Conservation (phyloP, 2,888 invertebrate species). For the Protodeltote pygarga region DNA sequence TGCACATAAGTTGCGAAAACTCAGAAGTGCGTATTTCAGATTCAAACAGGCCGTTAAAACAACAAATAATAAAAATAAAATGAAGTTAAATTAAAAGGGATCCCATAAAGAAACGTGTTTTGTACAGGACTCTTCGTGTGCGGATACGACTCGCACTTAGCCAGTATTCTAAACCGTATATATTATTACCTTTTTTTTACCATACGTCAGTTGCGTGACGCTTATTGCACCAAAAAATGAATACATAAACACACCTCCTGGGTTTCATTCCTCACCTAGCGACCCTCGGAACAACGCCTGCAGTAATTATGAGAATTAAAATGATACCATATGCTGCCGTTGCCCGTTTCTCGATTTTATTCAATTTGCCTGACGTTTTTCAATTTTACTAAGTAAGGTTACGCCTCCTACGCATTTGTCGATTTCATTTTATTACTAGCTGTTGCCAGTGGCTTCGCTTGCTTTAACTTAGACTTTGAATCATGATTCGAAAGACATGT, state of each 20-base stretch:
- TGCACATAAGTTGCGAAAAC: too few species aligned
- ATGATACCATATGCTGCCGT: constrained; percentile 53
- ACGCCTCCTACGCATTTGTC: constrained; percentile 15
- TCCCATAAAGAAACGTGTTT: too few species aligned
- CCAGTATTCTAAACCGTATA: too few species aligned
- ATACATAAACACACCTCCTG: constrained; percentile 59
- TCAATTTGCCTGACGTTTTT: constrained; percentile 27
- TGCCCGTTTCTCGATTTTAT: constrained; percentile 10
- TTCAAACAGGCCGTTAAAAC: too few species aligned
- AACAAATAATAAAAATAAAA: too few species aligned
- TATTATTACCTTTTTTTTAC: constrained; percentile 13
- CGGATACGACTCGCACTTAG: too few species aligned
- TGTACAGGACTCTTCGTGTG: too few species aligned
- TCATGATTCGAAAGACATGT: too few species aligned
- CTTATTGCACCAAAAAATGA: constrained; percentile 60
- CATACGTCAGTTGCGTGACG: constrained; percentile 38
- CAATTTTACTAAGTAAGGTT: constrained; percentile 20
- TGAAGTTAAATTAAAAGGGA: too few species aligned
- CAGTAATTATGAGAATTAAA: constrained; percentile 54
- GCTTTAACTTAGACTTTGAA: too few species aligned
- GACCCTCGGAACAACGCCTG: constrained; percentile 52
- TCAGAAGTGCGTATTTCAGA: too few species aligned
- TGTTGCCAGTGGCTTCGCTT: too few species aligned
- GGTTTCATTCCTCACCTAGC: constrained; percentile 49
- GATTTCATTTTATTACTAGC: background rate